These are phyloP conservation scores for Chrosomus eos DNA, from an alignment of 2,797 vertebrate genomes.

Conservation along the genomic window DNA sequence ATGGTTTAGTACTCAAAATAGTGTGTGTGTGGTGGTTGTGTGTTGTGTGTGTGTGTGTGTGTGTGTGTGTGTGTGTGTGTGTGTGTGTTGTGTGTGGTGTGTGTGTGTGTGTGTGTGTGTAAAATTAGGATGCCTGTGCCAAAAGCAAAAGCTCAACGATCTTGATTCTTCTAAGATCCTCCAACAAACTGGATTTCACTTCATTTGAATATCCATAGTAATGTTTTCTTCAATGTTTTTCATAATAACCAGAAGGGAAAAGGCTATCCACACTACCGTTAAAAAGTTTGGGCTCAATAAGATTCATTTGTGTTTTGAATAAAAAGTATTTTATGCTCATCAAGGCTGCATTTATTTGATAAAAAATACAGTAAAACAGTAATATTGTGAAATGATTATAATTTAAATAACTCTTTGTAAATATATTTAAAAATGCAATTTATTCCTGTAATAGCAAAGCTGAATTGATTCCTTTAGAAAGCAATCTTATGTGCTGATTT, in stretches of 20 bases:
- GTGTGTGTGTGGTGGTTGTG: no score
- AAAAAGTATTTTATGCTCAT: not conserved
- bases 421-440: not conserved
- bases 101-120: not conserved
- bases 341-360: not conserved
- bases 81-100: no score
- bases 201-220: conserved; percentile 9
- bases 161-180: conserved; percentile 10
- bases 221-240: conserved; percentile 1
- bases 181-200: not conserved
- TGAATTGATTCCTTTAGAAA: not conserved
- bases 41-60: no score
- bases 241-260: not conserved
- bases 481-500: not conserved
- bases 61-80: no score
- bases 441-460: not conserved
- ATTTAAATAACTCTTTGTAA: not conserved
- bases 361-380: not conserved
- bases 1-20: not conserved
- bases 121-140: not conserved
- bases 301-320: not conserved
- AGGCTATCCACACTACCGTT: not conserved
- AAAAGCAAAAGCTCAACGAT: not conserved
- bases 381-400: not conserved
- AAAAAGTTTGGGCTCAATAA: not conserved